phyloP scores from a whole-genome alignment of 1,140 invertebrate species.

The Delia radicum region DNA sequence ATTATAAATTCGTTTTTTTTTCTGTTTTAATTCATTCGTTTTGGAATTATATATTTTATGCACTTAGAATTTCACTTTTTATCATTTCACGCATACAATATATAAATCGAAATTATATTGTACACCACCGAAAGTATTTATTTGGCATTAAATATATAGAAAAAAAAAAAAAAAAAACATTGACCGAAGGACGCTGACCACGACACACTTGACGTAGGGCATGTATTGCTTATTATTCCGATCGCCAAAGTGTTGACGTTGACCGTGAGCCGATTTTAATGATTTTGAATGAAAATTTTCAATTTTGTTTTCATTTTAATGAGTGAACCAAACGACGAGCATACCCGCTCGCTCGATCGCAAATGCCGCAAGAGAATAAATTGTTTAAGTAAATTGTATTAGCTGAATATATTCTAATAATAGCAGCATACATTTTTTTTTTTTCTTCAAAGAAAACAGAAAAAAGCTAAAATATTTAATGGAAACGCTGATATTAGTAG shows the following conservation, averaged over 20 bases:
- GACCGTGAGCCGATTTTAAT: constrained; percentile 46
- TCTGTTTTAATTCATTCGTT: too few relatives aligned
- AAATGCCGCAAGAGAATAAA: neutral
- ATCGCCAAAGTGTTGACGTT: constrained; percentile 39
- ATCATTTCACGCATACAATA: too few relatives aligned
- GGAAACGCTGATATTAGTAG: too few relatives aligned
- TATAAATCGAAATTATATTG: too few relatives aligned
- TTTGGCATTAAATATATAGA: too few relatives aligned
- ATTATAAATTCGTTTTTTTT: too few relatives aligned
- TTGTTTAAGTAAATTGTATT: neutral
- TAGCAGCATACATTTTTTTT: too few relatives aligned
- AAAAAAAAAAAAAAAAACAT: neutral
- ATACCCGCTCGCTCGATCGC: neutral
- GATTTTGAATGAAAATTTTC: constrained; percentile 36
- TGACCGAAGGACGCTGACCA: neutral
- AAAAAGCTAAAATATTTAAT: neutral
- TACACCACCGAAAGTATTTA: too few relatives aligned
- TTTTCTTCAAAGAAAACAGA: too few relatives aligned
- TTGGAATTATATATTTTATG: too few relatives aligned
- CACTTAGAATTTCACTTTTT: too few relatives aligned
- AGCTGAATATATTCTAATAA: neutral
- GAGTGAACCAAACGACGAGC: neutral
- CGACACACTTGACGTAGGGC: neutral
- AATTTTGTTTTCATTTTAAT: neutral
- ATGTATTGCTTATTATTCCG: neutral